These are phyloP conservation scores for Cryptoblepharus egeriae DNA, from an alignment of 2,797 vertebrate species.

Conservation along the genomic window DNA sequence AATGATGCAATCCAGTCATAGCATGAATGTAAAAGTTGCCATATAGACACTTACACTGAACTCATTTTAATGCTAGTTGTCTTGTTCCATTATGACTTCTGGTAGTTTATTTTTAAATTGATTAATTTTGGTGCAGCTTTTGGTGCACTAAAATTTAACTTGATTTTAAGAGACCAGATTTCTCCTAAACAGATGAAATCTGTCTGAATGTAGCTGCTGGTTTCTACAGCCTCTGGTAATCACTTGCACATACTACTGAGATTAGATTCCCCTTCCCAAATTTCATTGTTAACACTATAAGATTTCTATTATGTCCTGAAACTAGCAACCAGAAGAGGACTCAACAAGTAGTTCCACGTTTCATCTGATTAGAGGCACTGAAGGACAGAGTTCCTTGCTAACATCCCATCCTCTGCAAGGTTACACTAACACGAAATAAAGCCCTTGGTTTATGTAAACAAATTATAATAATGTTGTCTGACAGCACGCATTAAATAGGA, in stretches of 20 bases:
- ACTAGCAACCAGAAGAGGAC: constrained; percentile 50
- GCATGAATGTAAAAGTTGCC: background rate
- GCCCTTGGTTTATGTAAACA: constrained; percentile 64
- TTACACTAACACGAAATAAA: constrained; percentile 59
- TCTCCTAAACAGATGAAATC: background rate
- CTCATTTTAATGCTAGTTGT: background rate
- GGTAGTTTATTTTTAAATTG: background rate
- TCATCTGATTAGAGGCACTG: constrained; percentile 6
- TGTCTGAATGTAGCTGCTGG: constrained; percentile 15
- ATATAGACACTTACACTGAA: background rate
- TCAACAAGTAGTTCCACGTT: constrained; percentile 36
- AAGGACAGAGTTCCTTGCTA: constrained; percentile 43
- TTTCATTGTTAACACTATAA: constrained; percentile 20
- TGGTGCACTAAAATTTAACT: too few species aligned
- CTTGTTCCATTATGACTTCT: background rate
- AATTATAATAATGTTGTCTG: constrained; percentile 60
- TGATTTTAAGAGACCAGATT: constrained; percentile 23
- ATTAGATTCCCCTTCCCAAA: constrained; percentile 11
- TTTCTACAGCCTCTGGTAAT: constrained; percentile 21
- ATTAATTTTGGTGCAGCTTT: constrained; percentile 16
- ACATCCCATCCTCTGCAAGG: constrained; percentile 51
- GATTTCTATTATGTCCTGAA: constrained; percentile 43
- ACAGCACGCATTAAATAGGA: constrained; percentile 61
- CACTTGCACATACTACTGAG: constrained; percentile 18
- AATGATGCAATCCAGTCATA: too few species aligned